Conservation (phyloP, 2,888 invertebrate species). For the Stramonita haemastoma region DNA sequence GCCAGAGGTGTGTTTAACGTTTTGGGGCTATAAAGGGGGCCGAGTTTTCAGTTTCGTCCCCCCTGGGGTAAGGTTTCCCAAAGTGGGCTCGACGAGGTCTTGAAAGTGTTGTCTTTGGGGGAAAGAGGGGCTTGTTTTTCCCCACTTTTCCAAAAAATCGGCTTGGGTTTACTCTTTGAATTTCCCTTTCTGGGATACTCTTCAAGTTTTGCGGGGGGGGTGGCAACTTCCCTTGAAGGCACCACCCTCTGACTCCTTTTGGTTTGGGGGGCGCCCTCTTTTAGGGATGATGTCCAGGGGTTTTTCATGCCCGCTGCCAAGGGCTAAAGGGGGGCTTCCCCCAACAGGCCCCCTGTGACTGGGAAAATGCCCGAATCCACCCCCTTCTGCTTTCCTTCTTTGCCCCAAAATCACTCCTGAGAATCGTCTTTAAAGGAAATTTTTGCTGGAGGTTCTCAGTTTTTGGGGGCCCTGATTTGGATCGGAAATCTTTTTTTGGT, state of each 20-base stretch:
- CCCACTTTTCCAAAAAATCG: too few relatives aligned
- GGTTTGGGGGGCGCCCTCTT: neutral
- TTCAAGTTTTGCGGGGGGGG: too few relatives aligned
- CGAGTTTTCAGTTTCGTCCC: neutral
- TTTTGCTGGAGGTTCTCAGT: neutral
- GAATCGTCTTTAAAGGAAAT: neutral
- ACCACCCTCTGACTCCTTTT: neutral
- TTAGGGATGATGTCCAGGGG: neutral
- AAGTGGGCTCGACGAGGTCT: neutral
- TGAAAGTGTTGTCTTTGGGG: neutral
- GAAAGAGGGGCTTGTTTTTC: too few relatives aligned
- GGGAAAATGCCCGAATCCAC: neutral
- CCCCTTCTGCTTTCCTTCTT: neutral
- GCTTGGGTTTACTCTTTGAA: constrained; percentile 20
- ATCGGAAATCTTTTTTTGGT: neutral
- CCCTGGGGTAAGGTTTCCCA: neutral
- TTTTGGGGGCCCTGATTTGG: neutral
- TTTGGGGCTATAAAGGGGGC: neutral
- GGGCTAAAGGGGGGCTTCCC: too few relatives aligned
- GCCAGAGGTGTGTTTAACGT: neutral
- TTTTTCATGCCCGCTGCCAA: neutral
- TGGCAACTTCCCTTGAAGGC: neutral
- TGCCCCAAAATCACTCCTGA: neutral
- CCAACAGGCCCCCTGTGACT: too few relatives aligned
- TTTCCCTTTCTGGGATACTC: neutral